Base-by-base conservation (phyloP, 1,140 invertebrate species). In the Odontomachus brunneus region DNA sequence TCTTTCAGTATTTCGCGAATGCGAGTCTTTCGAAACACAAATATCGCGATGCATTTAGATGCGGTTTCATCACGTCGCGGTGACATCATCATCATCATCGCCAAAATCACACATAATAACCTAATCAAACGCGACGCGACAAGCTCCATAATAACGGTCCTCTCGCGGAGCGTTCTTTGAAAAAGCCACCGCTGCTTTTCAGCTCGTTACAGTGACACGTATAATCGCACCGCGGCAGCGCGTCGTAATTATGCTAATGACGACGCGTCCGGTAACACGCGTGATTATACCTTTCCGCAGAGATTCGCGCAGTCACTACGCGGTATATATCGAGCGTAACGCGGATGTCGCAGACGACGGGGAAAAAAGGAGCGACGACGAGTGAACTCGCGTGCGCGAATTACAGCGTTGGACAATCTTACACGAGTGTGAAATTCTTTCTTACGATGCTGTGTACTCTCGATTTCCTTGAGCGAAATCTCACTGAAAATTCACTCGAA, bases 201-300 rank as follows among this genome's bases (percentile, higher is more conserved):
- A 55, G 19, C 74, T 76, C 15, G 62, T 76, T 76, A 76, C 44
- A 29, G 59, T 76, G 73, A 53, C 67, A 51, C 5, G 24, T 33
- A 73, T 60, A 81, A 86, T 86, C 85, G 75, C 59, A 82, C 66
- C 24, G 63, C 22, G 33, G 33, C 63, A 38, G 29, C 17, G 33
- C 33, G 49, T 57, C 51, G 63, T 87, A 87, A 86, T 87, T 81
- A 87, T 86, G 82, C 80, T 87, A 87, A 87, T 78, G 19, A 80
- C 84, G 59, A 78, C 59, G 84, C 60, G 29, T 76, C 62, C 48
- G 62, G 74, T 86, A 86, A 87, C 85, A 82, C 66, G 59, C 33
- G 33, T 67, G 84, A 87, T 87, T 87, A 83, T 69, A 87, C 59
- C 53, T 82, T 60, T 44, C 80, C 38, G 38, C 38, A 7, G 19